Evolutionary conservation across 2,888 invertebrate species (phyloP).

Genomic region (Drosophila diplacantha): DNA sequence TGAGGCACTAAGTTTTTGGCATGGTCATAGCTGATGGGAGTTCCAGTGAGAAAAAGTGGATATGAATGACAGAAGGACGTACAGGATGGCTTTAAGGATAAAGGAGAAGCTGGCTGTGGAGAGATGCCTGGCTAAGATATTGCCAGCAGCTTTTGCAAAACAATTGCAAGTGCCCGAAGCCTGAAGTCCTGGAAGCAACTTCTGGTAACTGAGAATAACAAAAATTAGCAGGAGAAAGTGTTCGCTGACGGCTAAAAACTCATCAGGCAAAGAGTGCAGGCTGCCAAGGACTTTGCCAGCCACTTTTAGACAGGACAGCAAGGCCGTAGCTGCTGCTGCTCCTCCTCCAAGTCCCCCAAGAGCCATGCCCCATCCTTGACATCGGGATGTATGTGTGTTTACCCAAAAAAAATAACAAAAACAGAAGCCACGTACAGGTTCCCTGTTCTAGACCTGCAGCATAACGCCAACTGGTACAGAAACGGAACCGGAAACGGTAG

Average conservation of each 20-base stretch:
- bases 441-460: background rate
- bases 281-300: slow-evolving; percentile 3
- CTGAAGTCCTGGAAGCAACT: background rate
- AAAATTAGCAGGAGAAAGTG: slow-evolving; percentile 8
- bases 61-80: background rate
- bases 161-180: background rate
- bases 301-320: background rate
- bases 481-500: background rate
- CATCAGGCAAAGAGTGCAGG: slow-evolving; percentile 54
- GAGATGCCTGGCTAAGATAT: background rate
- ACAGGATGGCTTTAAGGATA: background rate
- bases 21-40: slow-evolving; percentile 7
- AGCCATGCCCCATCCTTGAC: slow-evolving; percentile 4
- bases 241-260: slow-evolving; percentile 47
- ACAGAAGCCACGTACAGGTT: slow-evolving; percentile 3
- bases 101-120: background rate
- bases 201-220: background rate
- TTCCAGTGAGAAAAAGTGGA: background rate
- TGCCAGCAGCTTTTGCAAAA: background rate
- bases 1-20: slow-evolving; percentile 12
- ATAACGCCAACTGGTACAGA: background rate
- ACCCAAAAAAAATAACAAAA: background rate
- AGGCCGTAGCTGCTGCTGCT: slow-evolving; percentile 1
- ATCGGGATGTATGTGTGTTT: background rate
- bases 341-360: background rate